Conservation (phyloP, 2,888 invertebrate species). For the Allophyes oxyacanthae region DNA sequence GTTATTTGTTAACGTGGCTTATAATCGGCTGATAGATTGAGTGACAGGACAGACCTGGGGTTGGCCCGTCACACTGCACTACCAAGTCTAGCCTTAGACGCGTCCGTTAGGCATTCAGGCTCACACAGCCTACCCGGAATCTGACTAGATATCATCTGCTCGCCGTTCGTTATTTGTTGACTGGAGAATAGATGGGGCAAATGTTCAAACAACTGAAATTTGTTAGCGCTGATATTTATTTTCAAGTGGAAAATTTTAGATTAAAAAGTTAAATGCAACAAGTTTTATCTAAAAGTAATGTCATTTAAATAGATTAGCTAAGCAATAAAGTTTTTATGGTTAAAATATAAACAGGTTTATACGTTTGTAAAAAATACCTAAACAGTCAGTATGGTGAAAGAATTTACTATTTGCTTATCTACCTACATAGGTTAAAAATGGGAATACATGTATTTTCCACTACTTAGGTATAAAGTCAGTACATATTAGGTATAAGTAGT, state of each 20-base stretch:
- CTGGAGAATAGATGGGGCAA: constrained; percentile 61
- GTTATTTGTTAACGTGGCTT: constrained; percentile 73
- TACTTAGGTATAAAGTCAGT: neutral
- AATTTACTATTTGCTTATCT: constrained; percentile 5
- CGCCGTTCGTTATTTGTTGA: constrained; percentile 71
- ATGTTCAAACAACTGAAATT: constrained; percentile 43
- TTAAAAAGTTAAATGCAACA: no score
- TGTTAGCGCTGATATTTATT: constrained; percentile 9
- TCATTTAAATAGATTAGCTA: constrained; percentile 22
- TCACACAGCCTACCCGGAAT: constrained; percentile 78
- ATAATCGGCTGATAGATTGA: constrained; percentile 77
- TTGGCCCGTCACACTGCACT: constrained; percentile 67
- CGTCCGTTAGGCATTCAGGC: constrained; percentile 84
- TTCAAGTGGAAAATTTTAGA: neutral
- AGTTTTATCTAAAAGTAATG: constrained; percentile 14
- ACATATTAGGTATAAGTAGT: neutral
- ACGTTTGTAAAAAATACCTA: constrained; percentile 10
- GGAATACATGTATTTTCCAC: neutral
- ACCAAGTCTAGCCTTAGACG: constrained; percentile 69
- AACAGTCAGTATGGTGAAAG: constrained; percentile 3
- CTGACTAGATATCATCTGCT: constrained; percentile 82
- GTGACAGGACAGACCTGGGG: constrained; percentile 75
- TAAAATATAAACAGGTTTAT: constrained; percentile 29
- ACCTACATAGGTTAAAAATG: neutral
- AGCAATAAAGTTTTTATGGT: constrained; percentile 35